These are phyloP conservation scores for Entelurus aequoreus DNA, from an alignment of 2,113 vertebrate species.

Conservation along the genomic window DNA sequence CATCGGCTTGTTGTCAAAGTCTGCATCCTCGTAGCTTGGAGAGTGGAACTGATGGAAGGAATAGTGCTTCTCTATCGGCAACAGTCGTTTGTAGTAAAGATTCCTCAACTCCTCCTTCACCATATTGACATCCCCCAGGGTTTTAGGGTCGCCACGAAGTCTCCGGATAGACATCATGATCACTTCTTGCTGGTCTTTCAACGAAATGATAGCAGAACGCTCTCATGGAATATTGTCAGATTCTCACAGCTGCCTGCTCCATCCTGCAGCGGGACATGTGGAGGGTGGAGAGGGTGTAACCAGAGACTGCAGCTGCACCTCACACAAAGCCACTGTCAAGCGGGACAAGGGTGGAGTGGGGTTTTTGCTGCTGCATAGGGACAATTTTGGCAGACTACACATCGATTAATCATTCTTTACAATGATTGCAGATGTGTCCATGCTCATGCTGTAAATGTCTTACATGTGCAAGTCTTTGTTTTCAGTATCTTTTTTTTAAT, in stretches of 20 bases:
- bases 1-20: slow-evolving; percentile 89
- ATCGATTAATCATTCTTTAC: slow-evolving; percentile 7
- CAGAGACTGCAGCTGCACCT: slow-evolving; percentile 65
- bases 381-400: slow-evolving; percentile 40
- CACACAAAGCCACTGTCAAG: slow-evolving; percentile 48
- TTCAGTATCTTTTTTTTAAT: not conserved
- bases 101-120: slow-evolving; percentile 81
- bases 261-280: slow-evolving; percentile 50
- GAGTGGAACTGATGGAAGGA: slow-evolving; percentile 84
- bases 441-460: not conserved
- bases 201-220: slow-evolving; percentile 41
- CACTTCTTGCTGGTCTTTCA: slow-evolving; percentile 5
- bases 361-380: slow-evolving; percentile 38
- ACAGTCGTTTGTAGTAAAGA: slow-evolving; percentile 78
- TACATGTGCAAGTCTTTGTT: not conserved
- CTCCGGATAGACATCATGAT: slow-evolving; percentile 50
- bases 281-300: slow-evolving; percentile 71
- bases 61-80: slow-evolving; percentile 82
- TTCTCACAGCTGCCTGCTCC: slow-evolving; percentile 59
- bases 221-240: slow-evolving; percentile 44
- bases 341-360: slow-evolving; percentile 62
- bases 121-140: slow-evolving; percentile 71
- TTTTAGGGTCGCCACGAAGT: slow-evolving; percentile 60
- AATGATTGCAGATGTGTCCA: not conserved
- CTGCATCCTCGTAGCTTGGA: slow-evolving; percentile 79